Base-by-base conservation (phyloP, 2,113 vertebrate species). In the Mesoclemmys tuberculata region DNA sequence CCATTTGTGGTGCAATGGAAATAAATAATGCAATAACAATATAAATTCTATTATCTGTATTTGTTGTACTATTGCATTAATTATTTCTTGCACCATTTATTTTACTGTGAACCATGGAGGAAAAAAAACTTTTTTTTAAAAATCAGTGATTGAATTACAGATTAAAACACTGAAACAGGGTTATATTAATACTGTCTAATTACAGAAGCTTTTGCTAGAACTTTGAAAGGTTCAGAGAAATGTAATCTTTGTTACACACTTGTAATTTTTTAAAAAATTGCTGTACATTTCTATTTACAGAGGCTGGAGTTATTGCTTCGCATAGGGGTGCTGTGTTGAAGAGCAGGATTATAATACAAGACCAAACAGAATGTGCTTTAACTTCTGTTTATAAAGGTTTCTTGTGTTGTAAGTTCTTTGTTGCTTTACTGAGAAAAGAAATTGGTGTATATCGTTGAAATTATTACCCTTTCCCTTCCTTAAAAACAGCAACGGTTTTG, bases 371-470 rank as follows among this genome's bases (percentile, higher is more conserved):
- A 1, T 88, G 10, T 31, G 8, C 41, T 95, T n/a, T 68, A 68
- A n/a, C 14, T 92, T 82, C 38, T 85, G 5, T 31, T 89, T 75
- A 18, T 19, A 21, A 90, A 82, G 16, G 24, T 78, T 75, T 86
- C 14, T 5, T 79, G 3, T 84, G 19, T 84, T 95, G 90, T 44
- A 46, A 1, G 0, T 68, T 91, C 49, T 3, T 44, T 71, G 24
- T 71, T 86, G n/a, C 41, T 84, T 91, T 91, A 52, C 51, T 87
- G 10, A 71, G n/a, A 83, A n/a, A 84, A 61, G 2, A 84, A 95
- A 94, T 61, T 44, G 0, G 24, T 93, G 3, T 2, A 0, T 0
- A 27, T 89, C 58, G 24, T 48, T 80, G 38, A 8, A 56, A 44
- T 71, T 90, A 49, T 74, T 87, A 48, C 3, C 10, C 49, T 84